Conservation (phyloP, 1,140 invertebrate genomes). For the Watersipora subatra region DNA sequence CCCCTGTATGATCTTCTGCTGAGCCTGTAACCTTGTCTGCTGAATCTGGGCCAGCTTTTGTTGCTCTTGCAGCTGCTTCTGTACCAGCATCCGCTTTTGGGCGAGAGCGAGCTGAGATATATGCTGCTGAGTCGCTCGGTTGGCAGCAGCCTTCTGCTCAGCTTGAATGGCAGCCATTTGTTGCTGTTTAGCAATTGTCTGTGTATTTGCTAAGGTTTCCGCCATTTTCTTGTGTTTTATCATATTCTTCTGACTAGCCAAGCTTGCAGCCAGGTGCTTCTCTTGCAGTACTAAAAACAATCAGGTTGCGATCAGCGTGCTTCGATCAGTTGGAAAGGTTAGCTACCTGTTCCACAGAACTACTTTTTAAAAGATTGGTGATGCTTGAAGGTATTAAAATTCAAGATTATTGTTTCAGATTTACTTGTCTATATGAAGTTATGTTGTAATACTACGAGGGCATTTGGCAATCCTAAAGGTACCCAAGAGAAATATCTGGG, state of each 20-base stretch:
- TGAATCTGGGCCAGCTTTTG: not conserved
- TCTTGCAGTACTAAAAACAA: no score
- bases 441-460: no score
- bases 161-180: not conserved
- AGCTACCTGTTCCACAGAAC: no score
- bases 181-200: not conserved
- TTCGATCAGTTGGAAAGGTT: no score
- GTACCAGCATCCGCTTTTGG: no score
- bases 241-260: not conserved
- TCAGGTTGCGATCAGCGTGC: no score
- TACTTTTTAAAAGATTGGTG: no score
- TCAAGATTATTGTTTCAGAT: no score
- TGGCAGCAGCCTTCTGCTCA: slow-evolving; percentile 1
- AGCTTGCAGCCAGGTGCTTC: not conserved
- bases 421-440: no score
- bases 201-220: not conserved
- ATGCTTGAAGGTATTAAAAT: no score
- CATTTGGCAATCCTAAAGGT: no score
- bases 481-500: no score
- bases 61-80: not conserved
- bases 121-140: not conserved
- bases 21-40: not conserved
- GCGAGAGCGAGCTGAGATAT: not conserved
- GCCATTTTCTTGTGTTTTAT: not conserved
- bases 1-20: not conserved